A percentile compares a stretch with the other conserved stretches of the same genome.
Evolutionary conservation across 2,888 invertebrate species (phyloP).

Genomic region (Pantelozetes paolii): DNA sequence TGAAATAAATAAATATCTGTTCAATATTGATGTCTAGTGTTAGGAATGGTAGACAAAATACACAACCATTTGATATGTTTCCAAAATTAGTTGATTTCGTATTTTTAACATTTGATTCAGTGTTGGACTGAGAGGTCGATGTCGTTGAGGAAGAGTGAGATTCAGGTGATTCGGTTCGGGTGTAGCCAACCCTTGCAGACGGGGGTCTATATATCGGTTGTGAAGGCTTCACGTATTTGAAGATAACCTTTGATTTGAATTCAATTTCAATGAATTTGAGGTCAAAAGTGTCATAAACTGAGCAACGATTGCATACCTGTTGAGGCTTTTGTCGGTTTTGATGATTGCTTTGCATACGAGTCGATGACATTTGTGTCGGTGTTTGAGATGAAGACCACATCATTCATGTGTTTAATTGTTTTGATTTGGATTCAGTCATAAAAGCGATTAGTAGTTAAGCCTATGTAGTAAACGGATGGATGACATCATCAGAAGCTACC

Average conservation of each 20-base stretch:
- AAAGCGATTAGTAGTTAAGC: no score
- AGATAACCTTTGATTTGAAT: neutral
- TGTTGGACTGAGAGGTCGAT: constrained; percentile 1
- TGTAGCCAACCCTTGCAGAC: constrained; percentile 37
- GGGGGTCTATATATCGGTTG: constrained; percentile 42
- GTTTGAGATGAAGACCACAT: constrained; percentile 20
- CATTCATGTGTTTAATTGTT: no score
- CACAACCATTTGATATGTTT: neutral
- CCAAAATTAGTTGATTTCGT: neutral
- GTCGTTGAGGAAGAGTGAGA: constrained; percentile 37
- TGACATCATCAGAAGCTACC: constrained; percentile 3
- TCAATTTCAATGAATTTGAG: neutral
- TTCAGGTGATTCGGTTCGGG: constrained; percentile 13
- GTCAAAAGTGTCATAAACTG: neutral
- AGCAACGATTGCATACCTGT: neutral
- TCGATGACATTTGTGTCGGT: neutral
- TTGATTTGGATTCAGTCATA: no score
- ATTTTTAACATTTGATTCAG: neutral
- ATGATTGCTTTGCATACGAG: neutral
- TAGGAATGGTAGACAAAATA: no score
- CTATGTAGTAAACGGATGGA: constrained; percentile 5
- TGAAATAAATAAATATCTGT: no score
- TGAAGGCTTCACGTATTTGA: constrained; percentile 39
- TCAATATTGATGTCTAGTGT: no score
- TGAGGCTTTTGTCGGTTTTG: constrained; percentile 16